Evolutionary conservation across 2,113 vertebrate genomes (phyloP).

Genomic region (Felis chaus): DNA sequence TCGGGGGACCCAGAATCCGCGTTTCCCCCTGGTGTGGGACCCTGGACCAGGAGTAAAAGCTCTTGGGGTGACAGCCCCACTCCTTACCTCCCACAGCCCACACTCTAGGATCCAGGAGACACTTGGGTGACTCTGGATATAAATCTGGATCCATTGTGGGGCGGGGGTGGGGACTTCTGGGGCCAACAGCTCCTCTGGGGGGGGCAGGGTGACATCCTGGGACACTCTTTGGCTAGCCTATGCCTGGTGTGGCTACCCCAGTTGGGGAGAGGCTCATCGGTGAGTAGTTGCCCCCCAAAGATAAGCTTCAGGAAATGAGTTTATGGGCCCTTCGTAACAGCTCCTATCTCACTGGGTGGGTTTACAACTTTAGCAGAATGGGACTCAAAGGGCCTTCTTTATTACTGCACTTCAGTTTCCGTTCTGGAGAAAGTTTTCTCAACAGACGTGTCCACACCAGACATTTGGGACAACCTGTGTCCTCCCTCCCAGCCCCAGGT

Average conservation of each 20-base stretch:
- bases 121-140: background rate
- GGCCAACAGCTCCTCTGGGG: background rate
- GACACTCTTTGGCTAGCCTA: background rate
- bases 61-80: too few relatives aligned
- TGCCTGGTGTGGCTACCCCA: too few relatives aligned
- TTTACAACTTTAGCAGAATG: background rate
- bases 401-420: background rate
- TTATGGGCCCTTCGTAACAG: background rate
- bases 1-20: background rate
- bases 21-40: background rate
- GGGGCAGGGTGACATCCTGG: background rate
- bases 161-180: background rate
- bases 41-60: background rate
- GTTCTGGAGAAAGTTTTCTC: background rate
- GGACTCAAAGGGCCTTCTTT: background rate
- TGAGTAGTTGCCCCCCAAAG: background rate
- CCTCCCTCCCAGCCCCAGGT: background rate
- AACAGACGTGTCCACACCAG: background rate
- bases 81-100: background rate
- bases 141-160: background rate
- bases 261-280: rapidly evolving
- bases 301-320: background rate
- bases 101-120: background rate
- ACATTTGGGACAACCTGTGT: rapidly evolving
- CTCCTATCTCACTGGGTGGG: background rate